phyloP scores from a whole-genome alignment of 2,797 vertebrate species.

The Diplodus puntazzo region DNA sequence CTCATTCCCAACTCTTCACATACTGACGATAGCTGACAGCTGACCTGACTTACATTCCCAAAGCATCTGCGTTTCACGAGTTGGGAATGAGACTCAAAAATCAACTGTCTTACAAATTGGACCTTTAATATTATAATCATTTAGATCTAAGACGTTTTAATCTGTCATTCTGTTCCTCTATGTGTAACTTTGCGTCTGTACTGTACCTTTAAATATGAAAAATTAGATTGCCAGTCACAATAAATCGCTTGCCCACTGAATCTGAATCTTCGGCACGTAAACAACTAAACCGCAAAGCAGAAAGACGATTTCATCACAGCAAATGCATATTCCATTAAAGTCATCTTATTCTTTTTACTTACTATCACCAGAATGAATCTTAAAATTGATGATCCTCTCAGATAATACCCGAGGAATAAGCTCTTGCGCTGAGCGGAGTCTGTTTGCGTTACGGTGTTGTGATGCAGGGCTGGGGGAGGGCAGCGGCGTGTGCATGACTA shows the following conservation, averaged over 20 bases:
- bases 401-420: constrained; percentile 8
- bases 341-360: neutral
- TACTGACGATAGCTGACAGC: no score
- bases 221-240: neutral
- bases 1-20: no score
- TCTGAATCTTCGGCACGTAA: neutral
- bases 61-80: no score
- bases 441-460: constrained; percentile 39
- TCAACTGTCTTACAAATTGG: no score
- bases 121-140: neutral
- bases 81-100: no score
- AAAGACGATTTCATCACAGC: neutral
- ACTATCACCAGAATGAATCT: neutral
- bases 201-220: neutral
- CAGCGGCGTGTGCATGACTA: constrained; percentile 62
- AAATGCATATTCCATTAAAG: constrained; percentile 16
- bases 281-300: constrained; percentile 14
- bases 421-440: neutral
- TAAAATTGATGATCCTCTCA: neutral
- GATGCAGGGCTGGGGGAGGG: constrained; percentile 49
- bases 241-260: neutral
- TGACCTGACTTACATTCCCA: no score
- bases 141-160: neutral
- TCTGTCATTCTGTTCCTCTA: neutral
- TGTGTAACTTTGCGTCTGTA: neutral